Evolutionary conservation across 2,113 vertebrate species (phyloP).

Genomic region (Strix aluco): DNA sequence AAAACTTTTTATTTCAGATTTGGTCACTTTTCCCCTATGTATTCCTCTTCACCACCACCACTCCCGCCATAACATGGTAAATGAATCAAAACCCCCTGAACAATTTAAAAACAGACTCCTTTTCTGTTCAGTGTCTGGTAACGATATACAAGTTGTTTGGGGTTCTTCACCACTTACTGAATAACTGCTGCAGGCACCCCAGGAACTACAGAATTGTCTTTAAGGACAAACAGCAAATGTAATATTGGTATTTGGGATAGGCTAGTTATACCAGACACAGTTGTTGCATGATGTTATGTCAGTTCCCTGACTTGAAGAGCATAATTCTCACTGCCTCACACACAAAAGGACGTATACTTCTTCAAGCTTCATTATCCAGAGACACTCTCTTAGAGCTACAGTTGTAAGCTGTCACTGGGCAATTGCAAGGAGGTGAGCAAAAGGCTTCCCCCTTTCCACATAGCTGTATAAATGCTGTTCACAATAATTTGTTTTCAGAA

Average conservation of each 20-base stretch:
- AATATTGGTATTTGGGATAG: not conserved
- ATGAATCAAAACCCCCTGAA: not conserved
- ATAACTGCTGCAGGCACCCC: not conserved
- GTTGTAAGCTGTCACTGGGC: not conserved
- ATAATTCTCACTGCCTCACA: not conserved
- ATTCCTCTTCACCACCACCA: not conserved
- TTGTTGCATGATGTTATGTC: not conserved
- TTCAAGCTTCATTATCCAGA: not conserved
- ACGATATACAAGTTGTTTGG: not conserved
- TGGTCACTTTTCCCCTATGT: not conserved
- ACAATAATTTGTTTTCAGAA: not conserved
- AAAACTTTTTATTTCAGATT: not conserved
- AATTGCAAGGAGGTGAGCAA: not conserved
- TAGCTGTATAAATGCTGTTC: not conserved
- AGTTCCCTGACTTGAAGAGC: not conserved
- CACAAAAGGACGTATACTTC: not conserved
- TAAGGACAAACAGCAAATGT: not conserved
- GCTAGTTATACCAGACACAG: not conserved
- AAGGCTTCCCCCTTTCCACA: not conserved
- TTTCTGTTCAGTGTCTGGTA: not conserved
- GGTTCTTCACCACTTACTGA: not conserved
- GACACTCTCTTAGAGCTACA: fast-evolving
- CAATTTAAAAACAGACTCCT: not conserved
- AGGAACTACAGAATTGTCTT: not conserved
- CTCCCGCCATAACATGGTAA: fast-evolving